Evolutionary conservation across 2,888 invertebrate species (phyloP), one percentile per base, ranked within the genome.

Genomic region (Tinea semifulvella): DNA sequence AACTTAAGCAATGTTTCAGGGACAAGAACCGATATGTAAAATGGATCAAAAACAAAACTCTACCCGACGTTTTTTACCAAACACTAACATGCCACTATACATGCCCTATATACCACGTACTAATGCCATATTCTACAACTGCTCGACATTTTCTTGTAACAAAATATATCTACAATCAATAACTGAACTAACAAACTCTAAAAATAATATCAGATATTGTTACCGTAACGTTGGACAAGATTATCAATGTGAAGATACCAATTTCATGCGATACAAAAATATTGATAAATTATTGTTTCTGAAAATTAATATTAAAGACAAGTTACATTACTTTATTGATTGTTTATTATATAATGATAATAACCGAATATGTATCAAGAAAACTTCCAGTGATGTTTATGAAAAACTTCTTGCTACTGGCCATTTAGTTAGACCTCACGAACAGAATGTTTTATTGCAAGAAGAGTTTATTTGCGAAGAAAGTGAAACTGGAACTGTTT

Each of bases 401-500:
- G 52, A 60, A 44, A 56, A 65, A 48, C 60, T 79, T 20, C 56
- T 73, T 14, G 67, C 73, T 48, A 63, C 63, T 25, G 76, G 67
- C 27, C 60, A 64, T 36, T 54, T 69, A 49, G 67, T 60, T 11
- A 64, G 68, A 50, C 71, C 72, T 1, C 61, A 65, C 17, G 68
- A 72, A 45, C 40, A 55, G 1, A 65, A 59, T 43, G 49, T 75
- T 36, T 55, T 77, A n/a, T 60, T 70, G 6, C 74, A 73, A 52
- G 67, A 76, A 11, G 77, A 79, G 49, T 73, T 75, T 43, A 54
- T 79, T 50, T 79, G 79, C 49, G 73, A 79, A 53, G 64, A 79
- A 50, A 55, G 49, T 45, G 36, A 51, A 11, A 47, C 54, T 18
- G 63, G 55, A 46, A 50, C 51, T 44, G 52, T 79, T 0, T 56